phyloP scores from a whole-genome alignment of 2,113 vertebrate genomes.

The Passer montanus region DNA sequence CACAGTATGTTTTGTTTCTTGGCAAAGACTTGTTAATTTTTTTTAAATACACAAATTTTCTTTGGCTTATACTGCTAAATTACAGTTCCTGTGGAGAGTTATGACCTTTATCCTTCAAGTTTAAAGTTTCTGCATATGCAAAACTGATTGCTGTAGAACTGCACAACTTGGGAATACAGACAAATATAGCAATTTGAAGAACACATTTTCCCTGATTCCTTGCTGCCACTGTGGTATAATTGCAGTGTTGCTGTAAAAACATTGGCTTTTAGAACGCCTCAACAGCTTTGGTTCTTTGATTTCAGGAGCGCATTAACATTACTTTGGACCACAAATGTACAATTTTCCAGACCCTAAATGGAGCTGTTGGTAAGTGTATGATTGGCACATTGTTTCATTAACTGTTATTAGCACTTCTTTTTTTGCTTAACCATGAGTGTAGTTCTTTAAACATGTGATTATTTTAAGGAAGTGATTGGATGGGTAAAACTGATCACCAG shows the following conservation, averaged over 20 bases:
- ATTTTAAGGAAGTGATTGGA: neutral
- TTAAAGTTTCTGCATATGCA: neutral
- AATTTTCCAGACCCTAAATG: conserved; percentile 96
- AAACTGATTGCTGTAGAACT: neutral
- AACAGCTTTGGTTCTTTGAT: conserved; percentile 10
- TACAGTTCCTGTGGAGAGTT: neutral
- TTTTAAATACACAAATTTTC: neutral
- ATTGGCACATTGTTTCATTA: neutral
- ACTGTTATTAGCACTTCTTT: neutral
- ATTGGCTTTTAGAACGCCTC: neutral
- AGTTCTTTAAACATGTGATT: neutral
- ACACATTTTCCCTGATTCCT: neutral
- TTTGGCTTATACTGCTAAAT: neutral
- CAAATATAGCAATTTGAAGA: neutral
- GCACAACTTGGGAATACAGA: neutral
- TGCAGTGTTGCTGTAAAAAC: neutral
- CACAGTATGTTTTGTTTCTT: neutral
- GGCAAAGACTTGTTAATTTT: neutral
- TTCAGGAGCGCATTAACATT: conserved; percentile 89
- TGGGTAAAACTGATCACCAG: neutral
- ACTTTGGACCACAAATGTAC: conserved; percentile 94
- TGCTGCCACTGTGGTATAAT: neutral
- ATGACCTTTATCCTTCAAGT: neutral
- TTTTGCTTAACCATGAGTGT: neutral
- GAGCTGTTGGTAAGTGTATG: conserved; percentile 86